Conservation (phyloP, 2,797 vertebrate genomes). For the Harpagifer antarcticus region DNA sequence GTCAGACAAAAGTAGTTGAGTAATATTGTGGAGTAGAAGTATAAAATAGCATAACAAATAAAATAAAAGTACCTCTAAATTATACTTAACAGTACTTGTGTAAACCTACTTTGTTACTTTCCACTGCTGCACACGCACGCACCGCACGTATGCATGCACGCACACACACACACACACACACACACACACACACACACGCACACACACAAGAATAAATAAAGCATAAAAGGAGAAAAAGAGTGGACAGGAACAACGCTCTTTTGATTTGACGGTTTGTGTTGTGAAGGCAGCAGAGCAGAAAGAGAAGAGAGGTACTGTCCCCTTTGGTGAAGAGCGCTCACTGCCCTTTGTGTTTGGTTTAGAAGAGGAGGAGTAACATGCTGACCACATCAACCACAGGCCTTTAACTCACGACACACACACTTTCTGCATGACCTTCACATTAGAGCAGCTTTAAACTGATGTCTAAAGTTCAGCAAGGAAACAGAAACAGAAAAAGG, state of each 20-base stretch:
- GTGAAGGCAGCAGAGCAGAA: slow-evolving; percentile 56
- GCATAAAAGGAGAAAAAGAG: not conserved
- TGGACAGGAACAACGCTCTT: slow-evolving; percentile 51
- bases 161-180: too few relatives aligned
- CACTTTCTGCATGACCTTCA: slow-evolving; percentile 81
- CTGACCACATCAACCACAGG: slow-evolving; percentile 84
- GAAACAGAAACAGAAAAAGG: slow-evolving; percentile 12
- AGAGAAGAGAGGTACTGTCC: slow-evolving; percentile 75
- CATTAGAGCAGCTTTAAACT: slow-evolving; percentile 62
- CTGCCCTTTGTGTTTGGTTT: slow-evolving; percentile 76
- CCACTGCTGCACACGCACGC: not conserved
- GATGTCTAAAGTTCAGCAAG: slow-evolving; percentile 50
- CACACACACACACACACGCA: too few relatives aligned
- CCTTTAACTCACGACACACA: slow-evolving; percentile 73
- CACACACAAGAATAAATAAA: too few relatives aligned
- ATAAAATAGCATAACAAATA: too few relatives aligned
- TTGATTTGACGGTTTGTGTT: slow-evolving; percentile 54
- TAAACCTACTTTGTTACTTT: too few relatives aligned
- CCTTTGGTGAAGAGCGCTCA: slow-evolving; percentile 64
- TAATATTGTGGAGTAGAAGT: too few relatives aligned
- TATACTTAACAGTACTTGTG: too few relatives aligned
- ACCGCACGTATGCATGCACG: too few relatives aligned
- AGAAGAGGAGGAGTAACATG: slow-evolving; percentile 72
- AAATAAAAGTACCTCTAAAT: too few relatives aligned
- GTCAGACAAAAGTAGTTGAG: too few relatives aligned